Evolutionary conservation across 2,113 vertebrate genomes (phyloP), one percentile per base, ranked within the genome.

Genomic region (Irena cyanogastra): DNA sequence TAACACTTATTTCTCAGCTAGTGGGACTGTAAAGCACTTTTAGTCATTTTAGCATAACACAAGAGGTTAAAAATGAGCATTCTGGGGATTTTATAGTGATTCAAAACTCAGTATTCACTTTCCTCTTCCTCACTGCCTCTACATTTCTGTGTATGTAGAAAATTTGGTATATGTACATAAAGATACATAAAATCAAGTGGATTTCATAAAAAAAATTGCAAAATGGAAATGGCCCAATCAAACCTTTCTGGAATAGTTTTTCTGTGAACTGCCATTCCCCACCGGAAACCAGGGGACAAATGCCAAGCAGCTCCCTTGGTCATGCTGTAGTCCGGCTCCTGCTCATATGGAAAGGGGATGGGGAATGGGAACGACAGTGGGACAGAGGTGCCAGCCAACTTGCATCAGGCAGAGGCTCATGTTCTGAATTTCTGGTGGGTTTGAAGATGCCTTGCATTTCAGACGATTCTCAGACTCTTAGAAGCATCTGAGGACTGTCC

Each of bases 331-430:
- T 24, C 44, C 17, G 42, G 49, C 10, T 59, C 14, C 42, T 61
- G n/a, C 35, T 64, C 11, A 3, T 10, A 9, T 1, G 1, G 44
- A 74, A 19, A 15, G 27, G 23, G 63, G 37, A 21, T 3, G 16
- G 23, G 23, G n/a, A 39, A 22, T 0, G 1, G 21, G 39, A 35
- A 24, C 28, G 49, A 47, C 1, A 11, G 42, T 1, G 2, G 15
- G 41, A 18, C 74, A 33, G 53, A 83, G 45, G 18, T 61, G 37
- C 27, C 7, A 5, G 41, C 28, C 70, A 44, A 41, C 7, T 35
- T 2, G 1, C 18, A 13, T 39, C 44, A 72, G 24, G 23, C 1
- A 2, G 41, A 60, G 13, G 30, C 23, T 85, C 41, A 17, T 8
- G 0, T 0, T 31, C 81, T 52, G 26, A 26, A 64, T 70, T 39